These are phyloP conservation scores for Agonopterix arenella DNA, from an alignment of 2,888 invertebrate genomes.

Conservation along the genomic window DNA sequence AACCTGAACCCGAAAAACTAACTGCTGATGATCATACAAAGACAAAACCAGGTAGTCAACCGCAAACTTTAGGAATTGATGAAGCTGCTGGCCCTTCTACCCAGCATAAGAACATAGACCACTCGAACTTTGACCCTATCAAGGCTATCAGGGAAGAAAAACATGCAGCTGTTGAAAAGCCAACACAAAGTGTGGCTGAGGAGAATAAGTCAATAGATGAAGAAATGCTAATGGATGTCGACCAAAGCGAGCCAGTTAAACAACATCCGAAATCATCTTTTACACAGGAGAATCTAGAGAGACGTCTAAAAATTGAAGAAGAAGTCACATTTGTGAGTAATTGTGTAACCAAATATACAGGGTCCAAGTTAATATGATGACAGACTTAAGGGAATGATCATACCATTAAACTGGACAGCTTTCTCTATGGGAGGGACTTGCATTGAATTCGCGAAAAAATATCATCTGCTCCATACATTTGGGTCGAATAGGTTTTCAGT, in stretches of 20 bases:
- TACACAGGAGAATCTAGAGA: conserved; percentile 46
- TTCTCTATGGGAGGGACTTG: no score
- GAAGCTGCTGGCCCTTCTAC: conserved; percentile 6
- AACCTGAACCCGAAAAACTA: conserved; percentile 23
- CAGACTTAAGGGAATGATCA: no score
- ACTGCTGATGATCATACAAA: conserved; percentile 2
- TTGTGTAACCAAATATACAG: not conserved
- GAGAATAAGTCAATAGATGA: not conserved
- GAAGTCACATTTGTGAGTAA: conserved; percentile 66
- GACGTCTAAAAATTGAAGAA: conserved; percentile 61
- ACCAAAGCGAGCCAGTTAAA: not conserved
- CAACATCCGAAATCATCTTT: conserved; percentile 12
- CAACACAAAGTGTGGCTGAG: conserved; percentile 8
- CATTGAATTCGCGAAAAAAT: no score
- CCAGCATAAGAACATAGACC: not conserved
- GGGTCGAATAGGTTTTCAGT: no score
- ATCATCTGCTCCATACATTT: no score
- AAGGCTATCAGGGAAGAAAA: conserved; percentile 33
- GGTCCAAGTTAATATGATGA: no score
- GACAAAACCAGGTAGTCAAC: conserved; percentile 2
- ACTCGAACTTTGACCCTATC: conserved; percentile 27
- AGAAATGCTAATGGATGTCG: conserved; percentile 6
- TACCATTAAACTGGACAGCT: no score
- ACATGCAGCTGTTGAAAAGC: conserved; percentile 8
- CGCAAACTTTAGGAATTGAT: not conserved